Conservation (phyloP, 1,140 invertebrate genomes). For the Papilio helenus region DNA sequence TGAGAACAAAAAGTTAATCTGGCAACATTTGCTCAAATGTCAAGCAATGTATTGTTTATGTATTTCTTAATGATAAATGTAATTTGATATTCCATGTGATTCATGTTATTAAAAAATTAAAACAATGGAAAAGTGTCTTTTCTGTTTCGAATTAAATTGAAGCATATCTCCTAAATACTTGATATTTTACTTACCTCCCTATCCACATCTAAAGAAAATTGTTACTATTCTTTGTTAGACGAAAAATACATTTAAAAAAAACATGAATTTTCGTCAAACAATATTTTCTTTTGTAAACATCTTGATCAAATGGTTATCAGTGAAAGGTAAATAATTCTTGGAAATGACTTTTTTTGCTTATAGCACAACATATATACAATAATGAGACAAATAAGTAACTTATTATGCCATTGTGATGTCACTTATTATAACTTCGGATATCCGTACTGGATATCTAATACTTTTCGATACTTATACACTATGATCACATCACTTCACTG, state of each 20-base stretch:
- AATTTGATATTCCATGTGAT: conserved; percentile 25
- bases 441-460: neutral
- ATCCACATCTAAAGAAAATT: neutral
- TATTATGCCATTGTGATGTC: conserved; percentile 16
- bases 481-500: conserved; percentile 24
- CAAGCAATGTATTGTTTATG: neutral
- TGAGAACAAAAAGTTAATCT: neutral
- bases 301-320: no score
- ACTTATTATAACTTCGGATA: neutral
- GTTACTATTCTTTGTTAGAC: neutral
- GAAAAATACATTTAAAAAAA: neutral
- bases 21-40: conserved; percentile 28
- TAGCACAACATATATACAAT: conserved; percentile 13
- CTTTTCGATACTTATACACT: neutral
- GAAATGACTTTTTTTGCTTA: conserved; percentile 4
- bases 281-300: no score
- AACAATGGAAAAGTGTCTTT: neutral
- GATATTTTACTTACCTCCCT: neutral
- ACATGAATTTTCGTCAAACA: no score
- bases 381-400: conserved; percentile 19
- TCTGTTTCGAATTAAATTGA: neutral
- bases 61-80: conserved; percentile 13
- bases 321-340: neutral
- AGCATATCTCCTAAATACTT: neutral
- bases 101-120: conserved; percentile 2